Evolutionary conservation across 1,140 invertebrate genomes (phyloP), one percentile per base, ranked within the genome.

Genomic region (Drosophila hydei): DNA sequence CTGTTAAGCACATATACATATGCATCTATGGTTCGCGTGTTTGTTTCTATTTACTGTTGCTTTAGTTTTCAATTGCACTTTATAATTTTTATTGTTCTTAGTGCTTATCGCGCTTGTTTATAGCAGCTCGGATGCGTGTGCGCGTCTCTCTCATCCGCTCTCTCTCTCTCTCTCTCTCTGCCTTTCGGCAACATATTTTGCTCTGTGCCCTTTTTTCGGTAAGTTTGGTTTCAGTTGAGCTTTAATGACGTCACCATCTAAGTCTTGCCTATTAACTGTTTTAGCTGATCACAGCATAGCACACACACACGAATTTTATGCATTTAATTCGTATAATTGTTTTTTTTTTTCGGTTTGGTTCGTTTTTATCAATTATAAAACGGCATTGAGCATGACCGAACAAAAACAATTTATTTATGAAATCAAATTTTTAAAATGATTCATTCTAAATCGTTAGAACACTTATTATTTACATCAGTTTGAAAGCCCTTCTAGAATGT

Each of bases 361-460:
- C 30, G 30, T 11, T 23, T 75, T 72, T 76, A 79, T 83, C 77
- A 85, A 87, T 77, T 79, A 77, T 87, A 87, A 69, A 85, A 51
- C 51, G 42, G 51, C 77, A 56, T 19, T 62, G 61, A 72, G 83
- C 83, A 81, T 85, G 77, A 87, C 77, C 50, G 64, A 69, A 81
- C 77, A 80, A 30, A 75, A 77, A 54, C 12, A 54, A 40, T 19
- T n/a, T 40, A 3, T 6, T 75, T 79, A 79, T 75, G 71, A 62
- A 51, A 56, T 16, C 21, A 25, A 36, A 56, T 40, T 14, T n/a
- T 48, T 38, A 21, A 33, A 63, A 16, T 70, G 60, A 64, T 55
- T 64, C 51, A 70, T 33, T 33, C 2, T 11, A 33, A 65, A 71
- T 45, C 38, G 52, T 65, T 50, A 58, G 25, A 33, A 12, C 2